A percentile compares a stretch with the other conserved stretches of the same genome.
Conservation (phyloP, 2,888 invertebrate genomes). For the Tenthredo distinguenda region DNA sequence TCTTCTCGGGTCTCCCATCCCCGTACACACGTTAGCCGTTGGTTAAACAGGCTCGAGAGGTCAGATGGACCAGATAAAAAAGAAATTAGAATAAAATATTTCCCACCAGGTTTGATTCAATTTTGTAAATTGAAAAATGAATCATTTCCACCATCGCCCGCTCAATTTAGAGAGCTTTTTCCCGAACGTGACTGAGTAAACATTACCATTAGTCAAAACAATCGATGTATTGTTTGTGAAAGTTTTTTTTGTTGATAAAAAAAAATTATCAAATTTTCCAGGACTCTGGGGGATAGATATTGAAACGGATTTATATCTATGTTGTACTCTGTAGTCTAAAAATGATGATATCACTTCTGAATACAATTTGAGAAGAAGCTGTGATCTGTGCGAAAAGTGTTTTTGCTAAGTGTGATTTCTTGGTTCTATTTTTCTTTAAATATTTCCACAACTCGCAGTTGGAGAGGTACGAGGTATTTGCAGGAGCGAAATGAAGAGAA, state of each 20-base stretch:
- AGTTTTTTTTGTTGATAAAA: not conserved
- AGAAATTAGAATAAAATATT: not conserved
- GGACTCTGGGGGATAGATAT: not conserved
- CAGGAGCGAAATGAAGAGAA: not conserved
- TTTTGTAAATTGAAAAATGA: conserved; percentile 27
- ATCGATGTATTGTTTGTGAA: not conserved
- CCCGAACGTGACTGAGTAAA: not conserved
- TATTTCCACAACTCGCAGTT: not conserved
- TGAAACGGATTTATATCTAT: not conserved
- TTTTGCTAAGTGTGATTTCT: not conserved
- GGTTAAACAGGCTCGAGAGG: not conserved
- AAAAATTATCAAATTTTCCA: not conserved
- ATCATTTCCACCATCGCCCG: not conserved
- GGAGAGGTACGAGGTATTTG: not conserved
- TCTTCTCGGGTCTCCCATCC: not conserved
- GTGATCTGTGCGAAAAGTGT: not conserved
- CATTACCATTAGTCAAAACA: not conserved
- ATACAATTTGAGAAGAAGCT: not conserved
- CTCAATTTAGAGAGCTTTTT: not conserved
- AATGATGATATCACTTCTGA: not conserved
- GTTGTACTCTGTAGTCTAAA: not conserved
- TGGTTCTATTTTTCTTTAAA: not conserved
- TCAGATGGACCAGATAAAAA: not conserved
- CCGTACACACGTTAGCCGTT: not conserved
- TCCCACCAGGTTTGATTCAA: not conserved